Evolutionary conservation across 2,888 invertebrate species (phyloP).

Genomic region (Sarcophaga carnaria): DNA sequence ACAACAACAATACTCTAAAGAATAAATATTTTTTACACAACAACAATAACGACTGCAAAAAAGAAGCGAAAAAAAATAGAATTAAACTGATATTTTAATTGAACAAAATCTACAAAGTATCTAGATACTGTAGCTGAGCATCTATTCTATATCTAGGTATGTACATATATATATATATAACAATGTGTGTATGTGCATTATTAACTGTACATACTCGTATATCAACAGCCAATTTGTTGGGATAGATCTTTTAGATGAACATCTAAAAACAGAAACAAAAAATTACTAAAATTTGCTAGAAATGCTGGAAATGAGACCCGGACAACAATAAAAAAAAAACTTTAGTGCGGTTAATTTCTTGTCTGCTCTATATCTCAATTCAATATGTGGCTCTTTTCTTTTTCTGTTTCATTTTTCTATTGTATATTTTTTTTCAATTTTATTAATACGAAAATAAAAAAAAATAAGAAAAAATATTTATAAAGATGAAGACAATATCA

Average conservation of each 20-base stretch:
- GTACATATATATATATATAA: background rate
- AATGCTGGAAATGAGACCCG: background rate
- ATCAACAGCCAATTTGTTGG: constrained; percentile 64
- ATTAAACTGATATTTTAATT: constrained; percentile 60
- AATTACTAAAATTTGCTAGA: background rate
- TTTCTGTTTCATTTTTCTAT: background rate
- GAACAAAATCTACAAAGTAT: constrained; percentile 46
- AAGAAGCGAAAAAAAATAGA: constrained; percentile 6
- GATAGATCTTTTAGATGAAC: constrained; percentile 52
- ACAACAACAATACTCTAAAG: background rate
- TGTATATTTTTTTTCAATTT: constrained; percentile 13
- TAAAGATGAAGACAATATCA: constrained; percentile 50
- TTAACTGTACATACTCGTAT: background rate
- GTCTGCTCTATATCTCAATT: constrained; percentile 37
- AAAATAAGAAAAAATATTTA: constrained; percentile 19
- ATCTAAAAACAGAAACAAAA: background rate
- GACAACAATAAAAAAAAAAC: constrained; percentile 8
- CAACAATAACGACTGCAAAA: constrained; percentile 35
- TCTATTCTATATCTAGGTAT: background rate
- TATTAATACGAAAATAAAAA: constrained; percentile 55
- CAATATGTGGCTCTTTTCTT: constrained; percentile 7
- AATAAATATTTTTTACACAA: constrained; percentile 35
- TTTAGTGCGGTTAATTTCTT: constrained; percentile 15
- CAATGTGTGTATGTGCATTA: background rate
- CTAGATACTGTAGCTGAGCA: background rate